phyloP scores from a whole-genome alignment of 2,113 vertebrate species.

The Gavialis gangeticus region DNA sequence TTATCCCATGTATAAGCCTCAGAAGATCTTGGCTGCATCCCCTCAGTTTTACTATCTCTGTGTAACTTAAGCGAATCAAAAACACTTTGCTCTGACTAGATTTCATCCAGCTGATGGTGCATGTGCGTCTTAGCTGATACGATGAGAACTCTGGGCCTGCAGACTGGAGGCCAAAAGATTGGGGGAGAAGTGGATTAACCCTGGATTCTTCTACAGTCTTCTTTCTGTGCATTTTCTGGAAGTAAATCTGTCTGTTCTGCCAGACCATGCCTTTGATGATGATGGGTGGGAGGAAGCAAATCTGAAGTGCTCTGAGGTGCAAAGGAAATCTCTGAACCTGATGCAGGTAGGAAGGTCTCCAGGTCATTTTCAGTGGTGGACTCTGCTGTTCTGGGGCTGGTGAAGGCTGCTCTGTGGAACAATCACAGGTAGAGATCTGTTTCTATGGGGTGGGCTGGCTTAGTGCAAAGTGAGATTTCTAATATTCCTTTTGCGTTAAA shows the following conservation, averaged over 20 bases:
- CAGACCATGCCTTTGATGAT: not conserved
- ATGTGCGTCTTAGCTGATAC: not conserved
- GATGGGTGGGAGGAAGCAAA: not conserved
- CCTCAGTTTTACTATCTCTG: not conserved
- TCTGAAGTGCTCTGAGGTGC: not conserved
- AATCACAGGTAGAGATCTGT: not conserved
- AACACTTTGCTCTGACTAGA: not conserved
- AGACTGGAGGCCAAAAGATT: not conserved
- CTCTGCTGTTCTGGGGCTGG: not conserved
- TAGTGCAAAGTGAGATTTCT: not conserved
- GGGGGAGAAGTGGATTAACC: rapidly evolving
- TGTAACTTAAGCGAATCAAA: not conserved
- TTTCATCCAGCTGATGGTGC: not conserved
- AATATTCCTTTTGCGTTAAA: not conserved
- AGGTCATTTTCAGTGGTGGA: not conserved
- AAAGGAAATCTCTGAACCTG: not conserved
- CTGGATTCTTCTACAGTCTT: not conserved
- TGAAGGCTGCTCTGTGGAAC: not conserved
- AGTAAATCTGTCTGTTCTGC: not conserved
- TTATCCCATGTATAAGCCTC: rapidly evolving
- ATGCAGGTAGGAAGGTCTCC: not conserved
- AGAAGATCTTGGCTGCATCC: not conserved
- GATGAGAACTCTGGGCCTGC: not conserved
- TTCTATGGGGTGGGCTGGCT: not conserved
- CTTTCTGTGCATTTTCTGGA: not conserved